Conservation (phyloP, 2,888 invertebrate species). For the Sclerodermus sp. region DNA sequence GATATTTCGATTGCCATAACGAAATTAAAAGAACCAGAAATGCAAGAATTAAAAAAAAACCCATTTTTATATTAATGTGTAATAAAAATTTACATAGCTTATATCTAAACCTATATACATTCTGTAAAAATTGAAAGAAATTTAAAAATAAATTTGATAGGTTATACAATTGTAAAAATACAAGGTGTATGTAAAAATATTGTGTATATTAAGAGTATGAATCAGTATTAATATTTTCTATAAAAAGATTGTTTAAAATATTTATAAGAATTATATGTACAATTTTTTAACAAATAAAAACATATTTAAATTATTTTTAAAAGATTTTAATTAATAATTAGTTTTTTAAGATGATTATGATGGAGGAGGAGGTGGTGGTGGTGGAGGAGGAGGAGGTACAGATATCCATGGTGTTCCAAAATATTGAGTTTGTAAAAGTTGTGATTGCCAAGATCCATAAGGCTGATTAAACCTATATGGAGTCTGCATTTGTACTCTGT, state of each 20-base stretch:
- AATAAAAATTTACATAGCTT: too few species aligned
- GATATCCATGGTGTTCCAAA: conserved; percentile 23
- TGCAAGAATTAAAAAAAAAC: conserved; percentile 60
- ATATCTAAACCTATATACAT: too few species aligned
- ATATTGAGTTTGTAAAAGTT: neutral
- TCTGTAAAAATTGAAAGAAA: too few species aligned
- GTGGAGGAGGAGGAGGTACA: conserved; percentile 30
- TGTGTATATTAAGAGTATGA: too few species aligned
- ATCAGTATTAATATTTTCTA: neutral
- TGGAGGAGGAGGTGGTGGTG: conserved; percentile 22
- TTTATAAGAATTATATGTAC: too few species aligned
- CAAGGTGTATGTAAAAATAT: too few species aligned
- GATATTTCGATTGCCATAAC: conserved; percentile 75
- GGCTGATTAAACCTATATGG: too few species aligned
- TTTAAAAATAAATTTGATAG: too few species aligned
- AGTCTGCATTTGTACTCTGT: too few species aligned
- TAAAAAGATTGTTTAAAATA: too few species aligned
- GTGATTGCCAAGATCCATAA: conserved; percentile 28
- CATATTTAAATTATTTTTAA: neutral
- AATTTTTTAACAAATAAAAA: neutral
- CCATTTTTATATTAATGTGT: conserved; percentile 60
- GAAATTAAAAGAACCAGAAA: conserved; percentile 64
- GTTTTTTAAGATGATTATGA: conserved; percentile 11
- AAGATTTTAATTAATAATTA: neutral
- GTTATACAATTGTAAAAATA: neutral